These are phyloP conservation scores for Arvicola amphibius DNA, from an alignment of 2,797 vertebrate species.

Conservation along the genomic window DNA sequence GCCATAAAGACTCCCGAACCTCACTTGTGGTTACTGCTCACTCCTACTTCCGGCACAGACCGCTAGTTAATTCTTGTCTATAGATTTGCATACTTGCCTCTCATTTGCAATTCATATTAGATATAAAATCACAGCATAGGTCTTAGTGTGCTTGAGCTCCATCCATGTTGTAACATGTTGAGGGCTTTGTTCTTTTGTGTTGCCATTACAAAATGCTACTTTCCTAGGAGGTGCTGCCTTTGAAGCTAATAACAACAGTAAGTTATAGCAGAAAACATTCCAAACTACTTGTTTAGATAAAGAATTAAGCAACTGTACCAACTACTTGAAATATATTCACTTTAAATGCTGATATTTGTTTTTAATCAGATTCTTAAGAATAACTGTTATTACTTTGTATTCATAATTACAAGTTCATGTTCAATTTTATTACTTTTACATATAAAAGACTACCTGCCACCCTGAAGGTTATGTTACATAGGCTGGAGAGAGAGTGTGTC, in stretches of 20 bases:
- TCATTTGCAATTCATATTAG: not conserved
- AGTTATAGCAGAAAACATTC: slow-evolving; percentile 29
- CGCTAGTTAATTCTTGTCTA: not conserved
- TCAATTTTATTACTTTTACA: slow-evolving; percentile 38
- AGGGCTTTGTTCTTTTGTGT: not conserved
- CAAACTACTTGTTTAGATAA: slow-evolving; percentile 32
- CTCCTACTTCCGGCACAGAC: not conserved
- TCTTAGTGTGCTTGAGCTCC: not conserved
- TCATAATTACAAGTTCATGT: slow-evolving; percentile 3
- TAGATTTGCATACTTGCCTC: not conserved
- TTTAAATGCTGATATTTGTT: slow-evolving; percentile 22
- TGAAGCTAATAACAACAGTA: not conserved
- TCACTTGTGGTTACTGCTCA: not conserved
- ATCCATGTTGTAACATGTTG: not conserved
- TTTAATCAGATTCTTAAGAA: slow-evolving; percentile 14
- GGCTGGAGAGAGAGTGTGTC: not conserved
- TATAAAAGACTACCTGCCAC: not conserved
- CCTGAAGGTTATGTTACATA: not conserved
- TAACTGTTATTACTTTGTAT: not conserved
- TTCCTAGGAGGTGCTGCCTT: not conserved
- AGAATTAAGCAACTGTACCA: slow-evolving; percentile 43
- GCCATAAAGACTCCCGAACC: not conserved
- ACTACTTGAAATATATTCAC: slow-evolving; percentile 8
- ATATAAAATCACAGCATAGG: not conserved
- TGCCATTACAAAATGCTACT: not conserved